Base-by-base conservation (phyloP, 2,113 vertebrate species). In the Poeciliopsis retropinna region DNA sequence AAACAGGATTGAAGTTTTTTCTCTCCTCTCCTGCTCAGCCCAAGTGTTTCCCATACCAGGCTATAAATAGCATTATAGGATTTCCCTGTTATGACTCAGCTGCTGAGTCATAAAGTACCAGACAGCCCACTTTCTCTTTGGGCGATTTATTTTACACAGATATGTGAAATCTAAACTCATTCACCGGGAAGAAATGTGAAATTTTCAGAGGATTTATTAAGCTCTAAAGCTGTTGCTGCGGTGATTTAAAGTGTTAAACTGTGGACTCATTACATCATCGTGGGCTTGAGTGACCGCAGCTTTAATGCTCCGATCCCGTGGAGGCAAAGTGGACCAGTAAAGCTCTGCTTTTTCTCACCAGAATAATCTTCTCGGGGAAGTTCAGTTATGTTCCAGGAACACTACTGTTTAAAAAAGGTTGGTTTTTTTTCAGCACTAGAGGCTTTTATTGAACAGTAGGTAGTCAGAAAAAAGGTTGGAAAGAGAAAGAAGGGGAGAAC, bases 71-170 rank as follows among this genome's bases (percentile, higher is more conserved):
- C 8, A 63, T 67, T 41, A 64, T 8, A 31, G 74, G 79, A 86
- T 61, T 79, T 81, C 66, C 75, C 82, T 78, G 67, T 41, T n/a
- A 69, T 79, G 82, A 83, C 70, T 81, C 77, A 74, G 72, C 84
- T 32, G 78, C 70, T 85, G 72, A 86, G 70, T 82, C 84, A 65
- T 15, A 27, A 30, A 60, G 34, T 12, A 60, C 70, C 73, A 72
- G 63, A 61, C 51, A 72, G 71, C n/a, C 51, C 0, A 27, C 64
- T 31, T 75, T 62, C 47, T 19, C 10, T 10, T 69, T 10, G 12
- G 39, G 25, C 8, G 3, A 17, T n/a, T 57, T 57, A n/a, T 57
- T 57, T 57, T 10, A 57, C 17, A 57, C 7, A 0, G 22, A 54
- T 54, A 54, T 54, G 51, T 25, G 7, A 57, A 57, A n/a, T 57